These are phyloP conservation scores for Lynx canadensis DNA, from an alignment of 2,113 vertebrate genomes.

Conservation along the genomic window DNA sequence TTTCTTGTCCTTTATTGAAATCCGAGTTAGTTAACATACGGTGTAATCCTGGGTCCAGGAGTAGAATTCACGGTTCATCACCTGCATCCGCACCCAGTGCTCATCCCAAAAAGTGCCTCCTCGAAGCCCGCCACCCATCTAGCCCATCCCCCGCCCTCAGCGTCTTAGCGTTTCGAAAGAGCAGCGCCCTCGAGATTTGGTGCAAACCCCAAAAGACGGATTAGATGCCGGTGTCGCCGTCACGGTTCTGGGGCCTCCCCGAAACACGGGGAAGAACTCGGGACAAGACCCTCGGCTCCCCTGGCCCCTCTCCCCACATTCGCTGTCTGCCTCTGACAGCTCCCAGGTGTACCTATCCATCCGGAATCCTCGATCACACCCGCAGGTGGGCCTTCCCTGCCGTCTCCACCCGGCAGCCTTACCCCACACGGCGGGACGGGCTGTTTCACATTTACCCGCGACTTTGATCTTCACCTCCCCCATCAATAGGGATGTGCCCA, in stretches of 20 bases:
- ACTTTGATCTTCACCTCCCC: not conserved
- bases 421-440: fast-evolving
- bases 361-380: fast-evolving
- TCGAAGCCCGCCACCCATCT: no score
- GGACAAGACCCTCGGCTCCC: fast-evolving
- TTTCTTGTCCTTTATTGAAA: no score
- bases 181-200: fast-evolving
- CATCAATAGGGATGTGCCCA: fast-evolving
- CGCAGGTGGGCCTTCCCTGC: fast-evolving
- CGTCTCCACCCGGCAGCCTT: fast-evolving
- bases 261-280: fast-evolving
- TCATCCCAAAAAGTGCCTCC: no score
- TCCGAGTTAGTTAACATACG: no score
- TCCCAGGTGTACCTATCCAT: fast-evolving
- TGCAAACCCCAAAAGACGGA: not conserved
- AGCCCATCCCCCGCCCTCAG: not conserved
- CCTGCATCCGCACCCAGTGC: no score
- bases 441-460: fast-evolving
- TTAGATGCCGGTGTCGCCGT: fast-evolving
- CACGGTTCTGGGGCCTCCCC: not conserved
- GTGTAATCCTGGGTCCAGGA: no score
- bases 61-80: no score
- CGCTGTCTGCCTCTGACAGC: not conserved
- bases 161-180: not conserved
- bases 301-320: not conserved